phyloP scores from a whole-genome alignment of 1,140 invertebrate species.

The Anthonomus grandis region DNA sequence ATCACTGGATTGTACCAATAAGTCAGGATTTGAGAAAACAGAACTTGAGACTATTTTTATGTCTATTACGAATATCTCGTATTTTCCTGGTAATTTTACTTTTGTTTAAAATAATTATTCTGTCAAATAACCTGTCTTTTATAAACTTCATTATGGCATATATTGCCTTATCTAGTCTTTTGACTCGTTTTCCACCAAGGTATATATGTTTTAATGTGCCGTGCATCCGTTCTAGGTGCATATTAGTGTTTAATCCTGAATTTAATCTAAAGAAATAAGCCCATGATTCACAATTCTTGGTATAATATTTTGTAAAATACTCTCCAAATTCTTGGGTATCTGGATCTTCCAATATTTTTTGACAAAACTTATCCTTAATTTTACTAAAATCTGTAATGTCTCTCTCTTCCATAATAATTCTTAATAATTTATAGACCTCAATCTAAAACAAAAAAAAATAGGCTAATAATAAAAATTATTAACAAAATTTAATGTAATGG shows the following conservation, averaged over 20 bases:
- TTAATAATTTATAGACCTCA: slow-evolving; percentile 10
- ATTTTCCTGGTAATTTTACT: slow-evolving; percentile 15
- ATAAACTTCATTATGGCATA: slow-evolving; percentile 15
- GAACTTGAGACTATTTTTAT: slow-evolving; percentile 7
- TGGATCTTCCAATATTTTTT: too few species aligned
- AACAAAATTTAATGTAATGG: too few species aligned
- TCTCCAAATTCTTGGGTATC: slow-evolving; percentile 12
- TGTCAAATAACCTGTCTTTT: slow-evolving; percentile 14
- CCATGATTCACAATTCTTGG: slow-evolving; percentile 9
- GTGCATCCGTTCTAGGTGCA: slow-evolving; percentile 20
- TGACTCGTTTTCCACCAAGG: slow-evolving; percentile 10
- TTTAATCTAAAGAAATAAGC: slow-evolving; percentile 14
- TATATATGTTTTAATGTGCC: slow-evolving; percentile 16
- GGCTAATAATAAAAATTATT: too few species aligned
- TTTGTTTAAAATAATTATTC: slow-evolving; percentile 9
- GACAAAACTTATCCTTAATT: background rate
- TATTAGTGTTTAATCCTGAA: slow-evolving; percentile 20
- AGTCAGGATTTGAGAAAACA: background rate
- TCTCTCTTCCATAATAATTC: slow-evolving; percentile 8
- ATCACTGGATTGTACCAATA: background rate
- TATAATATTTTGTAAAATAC: slow-evolving; percentile 17
- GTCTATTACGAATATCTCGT: slow-evolving; percentile 4
- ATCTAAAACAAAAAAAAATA: slow-evolving; percentile 11
- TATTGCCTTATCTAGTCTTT: slow-evolving; percentile 16
- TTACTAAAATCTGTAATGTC: slow-evolving; percentile 3